Evolutionary conservation across 2,888 invertebrate species (phyloP).

Genomic region (Mellilla xanthometata): DNA sequence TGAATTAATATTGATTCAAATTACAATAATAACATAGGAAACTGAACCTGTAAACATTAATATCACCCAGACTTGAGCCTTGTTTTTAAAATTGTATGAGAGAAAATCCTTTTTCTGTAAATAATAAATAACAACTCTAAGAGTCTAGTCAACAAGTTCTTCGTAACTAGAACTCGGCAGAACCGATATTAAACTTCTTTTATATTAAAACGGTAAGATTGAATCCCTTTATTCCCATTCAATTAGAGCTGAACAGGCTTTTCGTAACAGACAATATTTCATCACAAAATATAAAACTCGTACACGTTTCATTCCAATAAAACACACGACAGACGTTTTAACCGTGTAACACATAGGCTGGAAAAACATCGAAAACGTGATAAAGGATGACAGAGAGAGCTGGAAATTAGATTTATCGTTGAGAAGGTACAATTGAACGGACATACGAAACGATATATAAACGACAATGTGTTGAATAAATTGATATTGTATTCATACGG

Average conservation of each 20-base stretch:
- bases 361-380: constrained; percentile 30
- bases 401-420: constrained; percentile 40
- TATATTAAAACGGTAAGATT: no score
- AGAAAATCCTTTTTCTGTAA: no score
- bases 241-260: background rate
- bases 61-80: no score
- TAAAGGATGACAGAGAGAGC: constrained; percentile 39
- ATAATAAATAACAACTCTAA: no score
- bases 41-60: no score
- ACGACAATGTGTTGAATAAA: constrained; percentile 15
- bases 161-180: no score
- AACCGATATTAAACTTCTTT: no score
- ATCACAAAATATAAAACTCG: background rate
- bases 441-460: constrained; percentile 29
- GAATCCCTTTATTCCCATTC: background rate
- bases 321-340: constrained; percentile 25
- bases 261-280: constrained; percentile 3
- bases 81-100: no score
- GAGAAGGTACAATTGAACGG: constrained; percentile 24
- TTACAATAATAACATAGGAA: no score
- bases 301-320: constrained; percentile 14
- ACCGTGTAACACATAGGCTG: constrained; percentile 22
- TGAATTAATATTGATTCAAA: no score
- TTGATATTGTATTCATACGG: constrained; percentile 12
- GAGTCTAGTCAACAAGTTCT: no score